A percentile compares a stretch with the other conserved stretches of the same genome.
Evolutionary conservation across 2,113 vertebrate genomes (phyloP).

Genomic region (Sturnira hondurensis): DNA sequence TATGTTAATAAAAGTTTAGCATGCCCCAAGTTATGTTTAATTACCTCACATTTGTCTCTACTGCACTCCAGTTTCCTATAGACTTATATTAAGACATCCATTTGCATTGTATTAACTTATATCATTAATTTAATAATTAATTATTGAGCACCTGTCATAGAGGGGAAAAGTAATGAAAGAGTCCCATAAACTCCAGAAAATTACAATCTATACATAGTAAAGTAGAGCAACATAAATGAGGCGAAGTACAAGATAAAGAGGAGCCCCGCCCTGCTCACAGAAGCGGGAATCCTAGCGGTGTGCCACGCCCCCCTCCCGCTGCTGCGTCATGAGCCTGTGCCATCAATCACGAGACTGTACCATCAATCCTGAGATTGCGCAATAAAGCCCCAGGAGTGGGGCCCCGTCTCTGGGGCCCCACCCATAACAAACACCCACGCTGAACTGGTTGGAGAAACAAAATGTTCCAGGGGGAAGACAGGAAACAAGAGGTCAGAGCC

Average conservation of each 20-base stretch:
- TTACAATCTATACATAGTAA: not conserved
- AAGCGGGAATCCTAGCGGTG: fast-evolving
- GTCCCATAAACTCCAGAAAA: not conserved
- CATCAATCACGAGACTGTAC: too few relatives aligned
- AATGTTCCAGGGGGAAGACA: not conserved
- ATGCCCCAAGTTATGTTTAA: not conserved
- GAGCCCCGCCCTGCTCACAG: fast-evolving
- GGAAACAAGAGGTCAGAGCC: not conserved
- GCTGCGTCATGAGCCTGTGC: too few relatives aligned
- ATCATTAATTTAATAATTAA: not conserved
- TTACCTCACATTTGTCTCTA: not conserved
- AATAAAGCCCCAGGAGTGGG: not conserved
- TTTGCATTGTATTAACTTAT: not conserved
- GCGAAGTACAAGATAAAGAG: not conserved
- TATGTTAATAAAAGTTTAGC: not conserved
- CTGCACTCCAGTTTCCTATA: not conserved
- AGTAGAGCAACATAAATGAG: not conserved
- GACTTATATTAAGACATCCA: not conserved
- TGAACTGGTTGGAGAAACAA: not conserved
- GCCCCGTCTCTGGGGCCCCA: not conserved
- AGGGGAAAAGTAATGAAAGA: not conserved
- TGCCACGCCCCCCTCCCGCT: too few relatives aligned
- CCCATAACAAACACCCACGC: not conserved
- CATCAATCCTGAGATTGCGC: too few relatives aligned
- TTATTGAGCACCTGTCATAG: not conserved